Conservation (phyloP, 1,140 invertebrate genomes). For the Solen grandis region DNA sequence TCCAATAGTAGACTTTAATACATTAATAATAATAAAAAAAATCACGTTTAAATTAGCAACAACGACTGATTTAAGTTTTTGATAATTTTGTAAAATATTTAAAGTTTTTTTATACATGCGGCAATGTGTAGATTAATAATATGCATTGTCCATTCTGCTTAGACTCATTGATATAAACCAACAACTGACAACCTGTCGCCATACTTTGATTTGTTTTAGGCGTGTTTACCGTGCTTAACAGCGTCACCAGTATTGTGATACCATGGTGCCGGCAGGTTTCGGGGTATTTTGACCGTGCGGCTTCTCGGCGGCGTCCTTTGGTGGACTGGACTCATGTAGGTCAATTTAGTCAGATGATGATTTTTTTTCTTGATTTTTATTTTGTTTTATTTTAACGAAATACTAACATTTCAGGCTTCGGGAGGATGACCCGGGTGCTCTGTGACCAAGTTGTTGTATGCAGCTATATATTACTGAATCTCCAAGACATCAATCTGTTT, state of each 20-base stretch:
- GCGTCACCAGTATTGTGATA: conserved; percentile 29
- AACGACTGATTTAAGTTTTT: too few species aligned
- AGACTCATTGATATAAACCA: too few species aligned
- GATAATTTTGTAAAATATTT: too few species aligned
- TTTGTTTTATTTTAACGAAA: too few species aligned
- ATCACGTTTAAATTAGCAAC: too few species aligned
- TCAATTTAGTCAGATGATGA: background rate
- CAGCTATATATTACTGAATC: background rate
- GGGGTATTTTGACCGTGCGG: conserved; percentile 17
- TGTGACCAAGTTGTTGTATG: background rate
- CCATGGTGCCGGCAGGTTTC: conserved; percentile 28
- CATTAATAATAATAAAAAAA: background rate
- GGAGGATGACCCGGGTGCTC: too few species aligned
- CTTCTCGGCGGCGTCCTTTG: conserved; percentile 20
- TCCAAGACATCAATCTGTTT: background rate
- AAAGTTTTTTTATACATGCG: background rate
- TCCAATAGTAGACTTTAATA: background rate
- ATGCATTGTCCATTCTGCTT: background rate
- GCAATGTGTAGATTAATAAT: too few species aligned
- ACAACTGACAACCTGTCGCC: too few species aligned
- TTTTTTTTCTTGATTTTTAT: background rate
- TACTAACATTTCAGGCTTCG: too few species aligned
- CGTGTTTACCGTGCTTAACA: conserved; percentile 9
- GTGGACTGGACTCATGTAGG: conserved; percentile 20
- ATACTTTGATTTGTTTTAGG: too few species aligned